Conservation (phyloP, 2,888 invertebrate species). For the Trissoscelio sp. region DNA sequence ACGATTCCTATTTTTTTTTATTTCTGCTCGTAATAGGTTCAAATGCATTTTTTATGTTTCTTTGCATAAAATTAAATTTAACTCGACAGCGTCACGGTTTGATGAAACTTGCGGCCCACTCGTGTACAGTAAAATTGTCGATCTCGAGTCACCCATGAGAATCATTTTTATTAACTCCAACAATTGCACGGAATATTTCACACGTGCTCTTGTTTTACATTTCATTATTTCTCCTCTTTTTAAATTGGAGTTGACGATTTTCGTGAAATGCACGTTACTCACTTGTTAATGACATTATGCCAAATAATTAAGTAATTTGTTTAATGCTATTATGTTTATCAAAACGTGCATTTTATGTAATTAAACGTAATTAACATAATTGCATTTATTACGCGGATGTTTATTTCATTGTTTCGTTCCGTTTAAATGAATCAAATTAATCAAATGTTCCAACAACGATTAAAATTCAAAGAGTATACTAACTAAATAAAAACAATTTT, state of each 20-base stretch:
- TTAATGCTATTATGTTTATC: background rate
- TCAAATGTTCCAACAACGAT: too few species aligned
- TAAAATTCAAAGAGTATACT: too few species aligned
- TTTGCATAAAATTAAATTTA: slow-evolving; percentile 41
- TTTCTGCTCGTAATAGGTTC: background rate
- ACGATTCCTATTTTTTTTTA: background rate
- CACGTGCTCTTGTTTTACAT: background rate
- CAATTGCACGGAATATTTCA: background rate
- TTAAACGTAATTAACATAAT: background rate
- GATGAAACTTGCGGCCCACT: slow-evolving; percentile 10
- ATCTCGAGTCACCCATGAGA: slow-evolving; percentile 14
- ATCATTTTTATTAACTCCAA: slow-evolving; percentile 32
- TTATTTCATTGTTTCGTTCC: too few species aligned
- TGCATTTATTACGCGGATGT: background rate
- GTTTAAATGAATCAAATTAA: too few species aligned
- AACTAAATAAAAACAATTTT: too few species aligned
- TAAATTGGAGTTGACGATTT: background rate
- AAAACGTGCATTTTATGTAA: background rate
- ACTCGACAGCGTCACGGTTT: slow-evolving; percentile 23
- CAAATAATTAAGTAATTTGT: background rate
- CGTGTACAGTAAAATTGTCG: slow-evolving; percentile 12
- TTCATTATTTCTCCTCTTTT: background rate
- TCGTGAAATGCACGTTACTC: too few species aligned
- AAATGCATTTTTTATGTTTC: slow-evolving; percentile 12
- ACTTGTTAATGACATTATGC: background rate